Conservation (phyloP, 2,113 vertebrate genomes). For the Ceyx margarethae region DNA sequence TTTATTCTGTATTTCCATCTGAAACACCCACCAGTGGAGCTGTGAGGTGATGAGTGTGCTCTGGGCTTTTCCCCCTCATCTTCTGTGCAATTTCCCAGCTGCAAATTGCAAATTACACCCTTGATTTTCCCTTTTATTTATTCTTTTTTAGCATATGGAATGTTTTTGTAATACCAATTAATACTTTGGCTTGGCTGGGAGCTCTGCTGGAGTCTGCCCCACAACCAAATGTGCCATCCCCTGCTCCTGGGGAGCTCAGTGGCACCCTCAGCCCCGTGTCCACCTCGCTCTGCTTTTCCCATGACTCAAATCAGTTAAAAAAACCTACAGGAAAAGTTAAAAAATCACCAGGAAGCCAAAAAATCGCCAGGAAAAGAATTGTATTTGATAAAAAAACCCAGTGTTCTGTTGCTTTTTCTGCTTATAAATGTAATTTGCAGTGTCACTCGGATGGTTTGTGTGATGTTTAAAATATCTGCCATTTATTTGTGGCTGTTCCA, state of each 20-base stretch:
- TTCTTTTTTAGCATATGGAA: background rate
- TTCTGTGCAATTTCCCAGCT: background rate
- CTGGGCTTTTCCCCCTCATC: background rate
- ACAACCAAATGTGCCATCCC: too few relatives aligned
- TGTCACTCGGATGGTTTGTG: background rate
- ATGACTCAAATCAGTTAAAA: too few relatives aligned
- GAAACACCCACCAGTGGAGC: background rate
- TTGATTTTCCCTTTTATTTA: too few relatives aligned
- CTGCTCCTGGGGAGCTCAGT: fast-evolving
- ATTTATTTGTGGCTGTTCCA: background rate
- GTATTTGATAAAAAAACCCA: background rate
- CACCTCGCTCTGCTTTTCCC: background rate
- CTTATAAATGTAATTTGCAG: background rate
- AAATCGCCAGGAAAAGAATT: background rate
- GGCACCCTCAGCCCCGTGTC: background rate
- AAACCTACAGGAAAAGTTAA: too few relatives aligned
- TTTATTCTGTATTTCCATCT: background rate
- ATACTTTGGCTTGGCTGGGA: background rate
- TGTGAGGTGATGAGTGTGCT: background rate
- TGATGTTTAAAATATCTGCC: background rate
- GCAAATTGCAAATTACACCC: background rate
- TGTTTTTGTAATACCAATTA: background rate
- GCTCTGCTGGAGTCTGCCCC: background rate
- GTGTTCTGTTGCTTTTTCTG: background rate
- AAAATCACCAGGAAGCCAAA: background rate